These are phyloP conservation scores for Poecilus cupreus DNA, from an alignment of 2,888 invertebrate genomes.

Conservation along the genomic window DNA sequence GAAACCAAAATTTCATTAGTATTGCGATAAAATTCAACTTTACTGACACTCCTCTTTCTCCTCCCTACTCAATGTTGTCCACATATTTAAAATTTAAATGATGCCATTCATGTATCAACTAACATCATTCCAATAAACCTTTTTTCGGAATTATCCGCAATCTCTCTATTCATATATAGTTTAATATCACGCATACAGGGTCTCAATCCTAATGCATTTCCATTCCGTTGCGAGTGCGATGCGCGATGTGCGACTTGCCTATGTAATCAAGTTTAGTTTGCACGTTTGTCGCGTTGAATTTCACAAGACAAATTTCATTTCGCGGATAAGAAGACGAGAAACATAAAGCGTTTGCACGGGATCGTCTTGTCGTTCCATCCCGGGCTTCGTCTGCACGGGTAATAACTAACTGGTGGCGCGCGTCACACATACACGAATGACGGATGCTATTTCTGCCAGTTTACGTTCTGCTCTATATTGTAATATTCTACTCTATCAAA, in stretches of 20 bases:
- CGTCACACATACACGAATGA: too few relatives aligned
- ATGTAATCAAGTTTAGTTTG: constrained; percentile 36
- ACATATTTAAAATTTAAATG: too few relatives aligned
- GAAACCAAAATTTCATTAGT: too few relatives aligned
- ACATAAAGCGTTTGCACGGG: constrained; percentile 20
- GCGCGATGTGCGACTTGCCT: not conserved
- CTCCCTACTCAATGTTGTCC: too few relatives aligned
- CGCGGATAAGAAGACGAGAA: constrained; percentile 11
- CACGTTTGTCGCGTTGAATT: constrained; percentile 37
- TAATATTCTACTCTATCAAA: too few relatives aligned
- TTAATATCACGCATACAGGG: not conserved
- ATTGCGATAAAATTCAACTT: too few relatives aligned
- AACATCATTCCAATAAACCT: too few relatives aligned
- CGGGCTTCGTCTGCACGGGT: not conserved
- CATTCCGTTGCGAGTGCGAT: not conserved
- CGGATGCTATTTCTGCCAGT: too few relatives aligned
- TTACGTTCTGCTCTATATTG: too few relatives aligned
- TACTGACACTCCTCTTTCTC: too few relatives aligned
- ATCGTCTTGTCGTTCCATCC: constrained; percentile 1
- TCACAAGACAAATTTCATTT: constrained; percentile 24
- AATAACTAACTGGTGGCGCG: not conserved
- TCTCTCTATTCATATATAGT: not conserved
- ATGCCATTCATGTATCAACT: too few relatives aligned
- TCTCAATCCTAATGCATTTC: not conserved
- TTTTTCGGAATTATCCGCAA: too few relatives aligned